Evolutionary conservation across 1,140 invertebrate species (phyloP), one percentile per base, ranked within the genome.

Genomic region (Listronotus oregonensis): DNA sequence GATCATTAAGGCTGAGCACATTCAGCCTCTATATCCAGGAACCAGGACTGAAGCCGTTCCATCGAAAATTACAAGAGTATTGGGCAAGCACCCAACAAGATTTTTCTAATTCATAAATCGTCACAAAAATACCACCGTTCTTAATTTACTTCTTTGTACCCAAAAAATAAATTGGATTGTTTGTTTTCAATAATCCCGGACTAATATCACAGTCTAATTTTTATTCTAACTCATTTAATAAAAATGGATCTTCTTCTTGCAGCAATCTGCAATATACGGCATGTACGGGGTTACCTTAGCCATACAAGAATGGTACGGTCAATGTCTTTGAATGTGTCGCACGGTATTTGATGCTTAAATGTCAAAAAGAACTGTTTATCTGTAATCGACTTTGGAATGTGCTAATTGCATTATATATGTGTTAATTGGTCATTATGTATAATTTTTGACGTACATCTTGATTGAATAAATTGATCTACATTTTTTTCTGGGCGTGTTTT

Each of bases 321-420:
- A 66, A 66, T 66, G 64, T 66, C 64, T 66, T 49, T 18, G 64
- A 66, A 66, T 60, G 57, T 66, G 64, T 66, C 64, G 57, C 64
- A 60, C 46, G 44, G 52, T 66, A 46, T 6, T 64, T 44, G 7
- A 10, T 58, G 5, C 21, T 46, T 39, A 57, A 66, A 66, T 57
- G 52, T 56, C 54, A 56, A 43, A 55, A 55, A 55, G 39, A 56
- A 40, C 12, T 50, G 50, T 61, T 34, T 56, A n/a, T n/a, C n/a
- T n/a, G 52, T 57, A 64, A 64, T 64, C 44, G 34, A 9, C 46
- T 12, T 56, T 17, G 54, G 51, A 57, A 64, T 57, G 31, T 21
- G n/a, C 17, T 57, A 64, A 64, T 64, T 64, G 34, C 52, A 49
- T 50, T 57, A 46, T 50, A 64, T 62, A 64, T 64, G 62, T 64